Evolutionary conservation across 2,797 vertebrate genomes (phyloP).

Genomic region (Semotilus atromaculatus): DNA sequence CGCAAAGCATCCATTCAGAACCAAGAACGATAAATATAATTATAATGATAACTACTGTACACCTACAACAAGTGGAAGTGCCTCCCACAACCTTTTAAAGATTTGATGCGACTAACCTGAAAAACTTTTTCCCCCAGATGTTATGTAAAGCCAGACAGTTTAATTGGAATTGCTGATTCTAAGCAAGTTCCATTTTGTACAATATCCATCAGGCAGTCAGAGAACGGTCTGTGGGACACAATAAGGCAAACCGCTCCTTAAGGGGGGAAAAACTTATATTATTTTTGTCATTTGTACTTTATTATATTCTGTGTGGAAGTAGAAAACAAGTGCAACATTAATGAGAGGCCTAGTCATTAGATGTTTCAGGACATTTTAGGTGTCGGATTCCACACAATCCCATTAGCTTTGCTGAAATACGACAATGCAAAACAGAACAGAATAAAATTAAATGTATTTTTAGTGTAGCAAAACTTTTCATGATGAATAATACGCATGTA

Average conservation of each 20-base stretch:
- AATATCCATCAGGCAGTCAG: background rate
- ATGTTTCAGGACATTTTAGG: background rate
- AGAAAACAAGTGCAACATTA: background rate
- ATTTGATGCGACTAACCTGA: too few species aligned
- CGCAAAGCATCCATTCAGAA: too few species aligned
- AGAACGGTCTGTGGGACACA: background rate
- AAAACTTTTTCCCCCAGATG: background rate
- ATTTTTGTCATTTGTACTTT: too few species aligned
- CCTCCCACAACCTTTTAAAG: too few species aligned
- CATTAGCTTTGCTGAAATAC: background rate
- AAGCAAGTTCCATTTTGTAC: background rate
- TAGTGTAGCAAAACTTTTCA: background rate
- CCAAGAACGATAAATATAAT: too few species aligned
- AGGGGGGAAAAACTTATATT: background rate
- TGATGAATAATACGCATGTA: constrained; percentile 25
- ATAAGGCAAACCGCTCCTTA: background rate
- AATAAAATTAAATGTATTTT: constrained; percentile 17
- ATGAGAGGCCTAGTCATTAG: background rate
- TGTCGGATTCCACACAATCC: background rate
- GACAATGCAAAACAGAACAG: background rate
- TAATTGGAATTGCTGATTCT: background rate
- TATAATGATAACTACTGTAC: too few species aligned
- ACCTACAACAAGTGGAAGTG: too few species aligned
- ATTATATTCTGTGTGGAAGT: background rate
- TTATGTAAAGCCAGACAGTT: too few species aligned